Conservation (phyloP, 2,113 vertebrate species). For the Erythrolamprus reginae region DNA sequence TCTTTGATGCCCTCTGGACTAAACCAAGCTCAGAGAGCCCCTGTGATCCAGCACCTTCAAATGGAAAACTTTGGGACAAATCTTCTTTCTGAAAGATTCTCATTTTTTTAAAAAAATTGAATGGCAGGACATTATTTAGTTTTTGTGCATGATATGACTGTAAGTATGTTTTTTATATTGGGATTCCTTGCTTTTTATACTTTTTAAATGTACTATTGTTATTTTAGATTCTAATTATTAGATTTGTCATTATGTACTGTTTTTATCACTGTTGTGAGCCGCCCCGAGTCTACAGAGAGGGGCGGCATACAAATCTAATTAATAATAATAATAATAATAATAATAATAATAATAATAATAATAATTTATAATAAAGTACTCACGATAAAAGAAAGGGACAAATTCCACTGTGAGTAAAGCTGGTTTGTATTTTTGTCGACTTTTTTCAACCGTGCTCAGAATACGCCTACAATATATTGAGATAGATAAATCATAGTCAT, state of each 20-base stretch:
- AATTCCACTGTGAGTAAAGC: slow-evolving; percentile 95
- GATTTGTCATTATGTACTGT: no score
- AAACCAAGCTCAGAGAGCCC: background rate
- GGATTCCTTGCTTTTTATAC: no score
- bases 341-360: no score
- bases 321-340: no score
- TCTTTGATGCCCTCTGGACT: background rate
- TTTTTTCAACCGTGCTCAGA: slow-evolving; percentile 84
- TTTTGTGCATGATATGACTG: no score
- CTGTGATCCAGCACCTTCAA: background rate
- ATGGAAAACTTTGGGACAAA: background rate
- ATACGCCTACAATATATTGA: slow-evolving; percentile 68
- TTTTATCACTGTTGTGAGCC: no score
- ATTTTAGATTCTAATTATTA: no score
- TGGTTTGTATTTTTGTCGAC: slow-evolving; percentile 95
- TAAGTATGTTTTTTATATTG: no score
- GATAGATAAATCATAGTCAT: slow-evolving; percentile 25
- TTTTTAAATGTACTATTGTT: no score
- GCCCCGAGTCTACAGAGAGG: no score
- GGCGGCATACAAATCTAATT: no score
- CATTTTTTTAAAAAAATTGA: slow-evolving; percentile 2
- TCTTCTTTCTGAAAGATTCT: background rate
- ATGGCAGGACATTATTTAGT: background rate
- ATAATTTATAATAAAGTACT: slow-evolving; percentile 70
- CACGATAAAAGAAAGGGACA: slow-evolving; percentile 98